Evolutionary conservation across 2,888 invertebrate species (phyloP), one percentile per base, ranked within the genome.

Genomic region (Thymelicus lineola): DNA sequence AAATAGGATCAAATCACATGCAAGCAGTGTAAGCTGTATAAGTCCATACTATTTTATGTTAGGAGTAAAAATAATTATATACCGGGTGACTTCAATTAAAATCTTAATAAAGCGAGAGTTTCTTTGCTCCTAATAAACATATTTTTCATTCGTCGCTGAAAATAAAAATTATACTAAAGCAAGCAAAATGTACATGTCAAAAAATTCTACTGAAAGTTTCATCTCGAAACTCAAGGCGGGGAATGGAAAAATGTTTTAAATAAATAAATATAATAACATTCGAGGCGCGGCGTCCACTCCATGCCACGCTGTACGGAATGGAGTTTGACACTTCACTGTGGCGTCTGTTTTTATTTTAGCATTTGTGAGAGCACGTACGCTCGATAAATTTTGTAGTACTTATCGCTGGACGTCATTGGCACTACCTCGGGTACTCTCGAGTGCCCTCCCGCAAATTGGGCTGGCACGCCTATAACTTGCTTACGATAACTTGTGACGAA

Each of bases 351-450:
- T 88, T 87, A 86, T 87, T 87, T 86, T 80, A 79, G 82, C 84
- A 77, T 79, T 79, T 75, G 76, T 77, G 83, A 77, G 82, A 78
- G 82, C 86, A 85, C 88, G 87, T 86, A 82, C 83, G 88, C 80
- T 88, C 89, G 84, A 90, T 90, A 90, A 90, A 90, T 90, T 88
- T 86, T 82, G 82, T 81, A 83, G 88, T 88, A 83, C 89, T 90
- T 85, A 85, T 28, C 28, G 79, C 83, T 82, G 84, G 82, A 83
- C 85, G 89, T 87, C 89, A 85, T 77, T 76, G 77, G 82, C 89
- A 89, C 83, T 85, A 82, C 83, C 85, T 80, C 82, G 81, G 68
- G 77, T 64, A 42, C 50, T 81, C 76, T 85, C 81, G 82, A 82
- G 85, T 76, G 78, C 76, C 80, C 84, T 83, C 81, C 76, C 75